Evolutionary conservation across 1,140 invertebrate species (phyloP), one percentile per base, ranked within the genome.

Genomic region (Batillaria attramentaria): DNA sequence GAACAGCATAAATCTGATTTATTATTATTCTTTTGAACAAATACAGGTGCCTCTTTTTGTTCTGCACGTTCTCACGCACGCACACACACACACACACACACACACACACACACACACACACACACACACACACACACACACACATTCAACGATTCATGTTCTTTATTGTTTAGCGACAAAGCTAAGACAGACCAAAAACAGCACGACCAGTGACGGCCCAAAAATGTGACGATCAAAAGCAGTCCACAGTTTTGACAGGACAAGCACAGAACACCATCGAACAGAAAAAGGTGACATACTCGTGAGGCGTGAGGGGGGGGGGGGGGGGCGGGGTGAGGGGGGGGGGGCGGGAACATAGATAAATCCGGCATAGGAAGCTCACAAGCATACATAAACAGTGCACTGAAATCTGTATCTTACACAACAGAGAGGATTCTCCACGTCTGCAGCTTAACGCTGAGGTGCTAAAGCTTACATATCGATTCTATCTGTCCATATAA

Each of bases 281-380:
- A 10, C 46, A 50, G 10, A 13, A 10, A 50, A 10, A 10, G 46
- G 24, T 50, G 10, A 50, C 10, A 50, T 24, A 50, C 10, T 50
- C 46, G 24, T 50, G 10, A 10, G 46, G 43, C 10, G 46, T 39
- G 62, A 81, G 75, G 24, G 42, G 37, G 50, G 50, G 75, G 54
- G n/a, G 72, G 68, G 20, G 62, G 33, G 66, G 62, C 37, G n/a
- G 33, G 54, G 41, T 42, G 43, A 76, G 37, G 41, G n/a, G 54
- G 42, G 41, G 43, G 72, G 18, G 57, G n/a, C 16, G n/a, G 50
- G n/a, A 54, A 54, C 13, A 54, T 13, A 54, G 50, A 54, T 16
- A 54, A 54, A 16, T 54, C n/a, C 16, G 16, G n/a, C n/a, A 16
- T 13, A 54, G n/a, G n/a, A n/a, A n/a, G n/a, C n/a, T n/a, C n/a